Evolutionary conservation across 2,113 vertebrate genomes (phyloP), one percentile per base, ranked within the genome.

Genomic region (Muntiacus reevesi): DNA sequence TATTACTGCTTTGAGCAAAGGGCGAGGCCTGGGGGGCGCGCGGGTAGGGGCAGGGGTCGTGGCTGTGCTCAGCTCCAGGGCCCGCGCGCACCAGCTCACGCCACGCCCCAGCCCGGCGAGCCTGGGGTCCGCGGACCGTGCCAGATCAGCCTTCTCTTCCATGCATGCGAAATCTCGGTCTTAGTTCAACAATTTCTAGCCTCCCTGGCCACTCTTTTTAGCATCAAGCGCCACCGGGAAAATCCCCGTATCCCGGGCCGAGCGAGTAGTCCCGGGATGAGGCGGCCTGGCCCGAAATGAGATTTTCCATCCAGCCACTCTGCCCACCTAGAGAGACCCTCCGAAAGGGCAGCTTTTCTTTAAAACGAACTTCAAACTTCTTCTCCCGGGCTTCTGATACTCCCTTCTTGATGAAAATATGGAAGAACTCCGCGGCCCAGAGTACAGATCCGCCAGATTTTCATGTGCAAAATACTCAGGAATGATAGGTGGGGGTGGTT

Each of bases 11-110:
- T 40, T 62, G 7, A 43, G 52, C 33, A 82, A 64, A 59, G 16
- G 50, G 30, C 3, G 5, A 28, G 15, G 43, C 85, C 36, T 1
- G 3, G 45, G 59, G 11, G 40, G n/a, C 6, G 4, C 2, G 71
- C 13, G 3, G 4, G 0, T 54, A 33, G 16, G 7, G 17, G 33
- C 7, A 1, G 14, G 13, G 28, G 21, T 17, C 28, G 10, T 19
- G 3, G 16, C 67, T 60, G 23, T 2, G 40, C n/a, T 5, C 1
- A 0, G n/a, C 62, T 17, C 7, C 2, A 1, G 23, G 13, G 23
- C 21, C 43, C 12, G 15, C 2, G 33, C 15, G 3, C 27, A 2
- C 64, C 15, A 13, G 23, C 23, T 28, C 47, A 9, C 16, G 33
- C 13, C 27, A 11, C 33, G 52, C 21, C 54, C 8, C 27, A 25